Evolutionary conservation across 2,888 invertebrate genomes (phyloP), one percentile per base, ranked within the genome.

Genomic region (Dryocosmus kuriphilus): DNA sequence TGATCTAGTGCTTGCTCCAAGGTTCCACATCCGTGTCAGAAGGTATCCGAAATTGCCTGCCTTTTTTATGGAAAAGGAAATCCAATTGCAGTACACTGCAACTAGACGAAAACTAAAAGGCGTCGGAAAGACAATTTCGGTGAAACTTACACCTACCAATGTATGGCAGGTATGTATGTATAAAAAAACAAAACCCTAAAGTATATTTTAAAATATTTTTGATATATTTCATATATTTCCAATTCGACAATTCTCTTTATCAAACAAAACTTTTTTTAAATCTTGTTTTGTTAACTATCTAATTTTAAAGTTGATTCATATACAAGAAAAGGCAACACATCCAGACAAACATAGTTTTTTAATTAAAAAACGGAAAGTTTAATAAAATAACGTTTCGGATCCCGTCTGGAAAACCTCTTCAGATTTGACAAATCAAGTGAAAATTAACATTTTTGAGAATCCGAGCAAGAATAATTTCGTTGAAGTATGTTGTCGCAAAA

Each of bases 151-250:
- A 55, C 22, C 55, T 55, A 55, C n/a, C 55, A 55, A 55, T 55
- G 55, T 55, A 55, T 57, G 24, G 3, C 55, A 57, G 55, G 55
- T 57, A 57, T 24, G 55, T 22, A 57, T 55, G n/a, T 22, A 55
- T n/a, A 55, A 22, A n/a, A n/a, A 55, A 55, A 55, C 9, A 9
- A 22, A 55, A 22, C 55, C 55, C 55, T 55, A 55, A 55, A 55
- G 8, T 55, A 22, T 55, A 55, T 55, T 55, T 55, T 1, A 55
- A n/a, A 22, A 55, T 55, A n/a, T n/a, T n/a, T n/a, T n/a, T n/a
- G n/a, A n/a, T n/a, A 55, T 55, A n/a, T n/a, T 9, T 51, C 51
- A n/a, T 51, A 51, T 51, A 51, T 51, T 51, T 51, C 51, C 51
- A 19, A n/a, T 51, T 51, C 51, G 51, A 19, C 19, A 51, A 51